Evolutionary conservation across 2,888 invertebrate species (phyloP).

Genomic region (Agrotis puta): DNA sequence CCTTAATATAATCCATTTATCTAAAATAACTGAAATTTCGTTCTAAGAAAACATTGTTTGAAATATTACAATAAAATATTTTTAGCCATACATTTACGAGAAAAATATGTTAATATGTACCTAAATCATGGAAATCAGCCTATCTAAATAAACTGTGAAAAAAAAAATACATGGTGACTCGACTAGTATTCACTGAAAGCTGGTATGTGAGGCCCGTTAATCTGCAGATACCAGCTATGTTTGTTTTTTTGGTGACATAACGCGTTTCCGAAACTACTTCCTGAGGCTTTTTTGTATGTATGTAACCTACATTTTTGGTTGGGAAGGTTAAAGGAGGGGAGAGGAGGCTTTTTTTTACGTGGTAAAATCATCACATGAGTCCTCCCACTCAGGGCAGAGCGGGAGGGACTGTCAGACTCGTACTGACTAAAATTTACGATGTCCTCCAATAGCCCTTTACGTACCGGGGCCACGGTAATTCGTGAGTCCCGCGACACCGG

Average conservation of each 20-base stretch:
- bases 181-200: conserved; percentile 18
- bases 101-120: conserved; percentile 11
- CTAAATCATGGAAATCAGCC: neutral
- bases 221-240: conserved; percentile 23
- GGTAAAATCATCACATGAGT: no score
- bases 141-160: neutral
- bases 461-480: no score
- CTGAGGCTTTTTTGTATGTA: neutral
- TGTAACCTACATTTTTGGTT: no score
- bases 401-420: no score
- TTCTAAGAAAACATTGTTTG: neutral
- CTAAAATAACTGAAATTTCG: neutral
- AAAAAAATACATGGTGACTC: conserved; percentile 13
- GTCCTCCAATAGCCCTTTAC: no score
- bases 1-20: neutral
- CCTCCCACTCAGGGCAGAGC: no score
- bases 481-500: no score
- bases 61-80: neutral
- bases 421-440: no score
- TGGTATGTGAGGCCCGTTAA: conserved; percentile 24
- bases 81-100: conserved; percentile 1
- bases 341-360: no score
- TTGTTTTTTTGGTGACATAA: conserved; percentile 35
- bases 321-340: no score
- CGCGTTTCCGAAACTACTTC: conserved; percentile 21